Conservation (phyloP, 2,797 vertebrate species). For the Emydoidea blandingii region DNA sequence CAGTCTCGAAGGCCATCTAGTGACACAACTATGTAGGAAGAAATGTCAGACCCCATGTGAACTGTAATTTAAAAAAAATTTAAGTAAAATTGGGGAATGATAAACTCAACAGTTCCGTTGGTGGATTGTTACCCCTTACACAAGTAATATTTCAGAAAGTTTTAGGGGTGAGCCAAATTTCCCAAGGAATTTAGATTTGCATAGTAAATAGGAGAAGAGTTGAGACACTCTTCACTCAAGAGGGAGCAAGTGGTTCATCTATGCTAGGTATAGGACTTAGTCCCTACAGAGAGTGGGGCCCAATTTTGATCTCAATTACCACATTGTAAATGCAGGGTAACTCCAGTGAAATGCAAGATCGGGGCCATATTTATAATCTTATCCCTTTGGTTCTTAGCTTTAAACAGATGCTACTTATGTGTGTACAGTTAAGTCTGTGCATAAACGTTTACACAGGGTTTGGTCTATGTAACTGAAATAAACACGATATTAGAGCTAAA, state of each 20-base stretch:
- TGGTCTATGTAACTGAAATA: background rate
- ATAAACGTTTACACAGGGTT: too few relatives aligned
- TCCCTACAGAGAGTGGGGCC: background rate
- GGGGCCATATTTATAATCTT: rapidly evolving
- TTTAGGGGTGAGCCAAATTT: background rate
- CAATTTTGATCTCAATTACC: background rate
- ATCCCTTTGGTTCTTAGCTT: background rate
- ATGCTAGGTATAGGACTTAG: rapidly evolving
- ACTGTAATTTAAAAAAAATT: rapidly evolving
- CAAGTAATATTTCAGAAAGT: background rate
- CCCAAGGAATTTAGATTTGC: background rate
- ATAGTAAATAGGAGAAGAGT: background rate
- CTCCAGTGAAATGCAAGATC: background rate
- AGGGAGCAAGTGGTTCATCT: rapidly evolving
- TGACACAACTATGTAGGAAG: conserved; percentile 56
- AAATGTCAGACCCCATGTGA: background rate
- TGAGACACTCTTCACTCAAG: background rate
- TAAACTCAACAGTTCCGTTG: background rate
- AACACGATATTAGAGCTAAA: rapidly evolving
- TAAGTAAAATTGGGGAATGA: background rate
- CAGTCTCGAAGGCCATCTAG: conserved; percentile 71
- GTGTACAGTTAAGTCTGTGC: rapidly evolving
- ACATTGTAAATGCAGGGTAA: rapidly evolving
- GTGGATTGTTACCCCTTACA: background rate
- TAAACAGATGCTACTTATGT: rapidly evolving